A percentile compares a stretch with the other conserved stretches of the same genome.
phyloP scores from a whole-genome alignment of 2,113 vertebrate genomes.

The Salvelinus fontinalis region DNA sequence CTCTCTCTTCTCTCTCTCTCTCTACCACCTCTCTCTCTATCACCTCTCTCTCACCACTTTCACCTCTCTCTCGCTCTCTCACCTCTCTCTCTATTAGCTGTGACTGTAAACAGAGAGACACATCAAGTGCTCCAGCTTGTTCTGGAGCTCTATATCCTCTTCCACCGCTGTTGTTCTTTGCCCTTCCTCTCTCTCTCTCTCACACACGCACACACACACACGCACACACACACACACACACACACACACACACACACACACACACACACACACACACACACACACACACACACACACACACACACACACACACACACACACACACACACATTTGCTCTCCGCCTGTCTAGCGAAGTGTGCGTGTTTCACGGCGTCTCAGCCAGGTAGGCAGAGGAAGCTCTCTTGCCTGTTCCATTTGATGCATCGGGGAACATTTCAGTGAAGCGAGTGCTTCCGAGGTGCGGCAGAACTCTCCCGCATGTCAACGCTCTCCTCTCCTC shows the following conservation, averaged over 20 bases:
- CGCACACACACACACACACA: too few species aligned
- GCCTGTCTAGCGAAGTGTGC: slow-evolving; percentile 39
- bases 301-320: too few species aligned
- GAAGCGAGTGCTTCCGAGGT: slow-evolving; percentile 33
- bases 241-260: too few species aligned
- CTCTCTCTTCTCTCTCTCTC: neutral
- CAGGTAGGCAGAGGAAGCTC: slow-evolving; percentile 21
- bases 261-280: too few species aligned
- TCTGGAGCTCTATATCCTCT: too few species aligned
- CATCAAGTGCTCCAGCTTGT: too few species aligned
- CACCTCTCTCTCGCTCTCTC: neutral
- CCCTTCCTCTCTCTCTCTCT: too few species aligned
- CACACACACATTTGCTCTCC: neutral
- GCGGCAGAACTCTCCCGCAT: slow-evolving; percentile 33
- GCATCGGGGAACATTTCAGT: slow-evolving; percentile 51
- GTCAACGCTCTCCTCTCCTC: slow-evolving; percentile 37
- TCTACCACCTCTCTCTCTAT: neutral
- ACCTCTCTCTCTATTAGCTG: neutral
- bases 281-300: too few species aligned
- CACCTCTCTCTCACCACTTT: neutral
- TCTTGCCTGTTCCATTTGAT: slow-evolving; percentile 39
- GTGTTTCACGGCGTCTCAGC: slow-evolving; percentile 23
- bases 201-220: too few species aligned
- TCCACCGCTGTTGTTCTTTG: too few species aligned
- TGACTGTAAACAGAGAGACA: too few species aligned